Conservation (phyloP, 2,888 invertebrate species). For the Dynastes grantii region DNA sequence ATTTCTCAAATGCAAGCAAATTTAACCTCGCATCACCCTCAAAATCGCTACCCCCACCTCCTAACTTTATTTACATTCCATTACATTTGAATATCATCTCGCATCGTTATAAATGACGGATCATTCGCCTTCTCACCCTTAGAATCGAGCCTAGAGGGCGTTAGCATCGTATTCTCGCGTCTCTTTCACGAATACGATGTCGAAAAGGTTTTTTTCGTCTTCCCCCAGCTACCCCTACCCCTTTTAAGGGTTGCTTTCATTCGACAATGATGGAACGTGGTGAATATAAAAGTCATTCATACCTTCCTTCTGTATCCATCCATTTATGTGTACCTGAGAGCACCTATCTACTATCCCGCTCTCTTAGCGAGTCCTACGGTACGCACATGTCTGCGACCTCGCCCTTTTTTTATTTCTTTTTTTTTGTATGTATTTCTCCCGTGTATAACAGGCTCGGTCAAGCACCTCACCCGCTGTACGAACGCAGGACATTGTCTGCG, state of each 20-base stretch:
- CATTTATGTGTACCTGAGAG: background rate
- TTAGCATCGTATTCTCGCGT: background rate
- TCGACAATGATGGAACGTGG: background rate
- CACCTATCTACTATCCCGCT: background rate
- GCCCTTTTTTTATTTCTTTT: constrained; percentile 12
- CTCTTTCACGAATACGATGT: too few species aligned
- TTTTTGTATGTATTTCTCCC: background rate
- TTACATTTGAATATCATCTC: too few species aligned
- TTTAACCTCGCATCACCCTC: too few species aligned
- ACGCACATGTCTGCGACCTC: constrained; percentile 15
- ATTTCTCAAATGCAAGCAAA: too few species aligned
- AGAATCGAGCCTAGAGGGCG: background rate
- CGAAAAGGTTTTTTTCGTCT: too few species aligned
- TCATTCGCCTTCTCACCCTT: background rate
- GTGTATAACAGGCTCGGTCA: background rate
- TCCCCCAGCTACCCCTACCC: background rate
- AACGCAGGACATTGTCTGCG: background rate
- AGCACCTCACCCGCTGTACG: background rate
- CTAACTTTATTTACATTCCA: too few species aligned
- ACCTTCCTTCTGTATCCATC: background rate
- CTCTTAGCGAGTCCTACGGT: background rate
- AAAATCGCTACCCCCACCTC: too few species aligned
- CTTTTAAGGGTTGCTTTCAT: background rate
- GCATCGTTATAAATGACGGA: background rate
- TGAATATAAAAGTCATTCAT: constrained; percentile 8